These are phyloP conservation scores for Liolophura sinensis DNA, from an alignment of 1,140 invertebrate species.

Conservation along the genomic window DNA sequence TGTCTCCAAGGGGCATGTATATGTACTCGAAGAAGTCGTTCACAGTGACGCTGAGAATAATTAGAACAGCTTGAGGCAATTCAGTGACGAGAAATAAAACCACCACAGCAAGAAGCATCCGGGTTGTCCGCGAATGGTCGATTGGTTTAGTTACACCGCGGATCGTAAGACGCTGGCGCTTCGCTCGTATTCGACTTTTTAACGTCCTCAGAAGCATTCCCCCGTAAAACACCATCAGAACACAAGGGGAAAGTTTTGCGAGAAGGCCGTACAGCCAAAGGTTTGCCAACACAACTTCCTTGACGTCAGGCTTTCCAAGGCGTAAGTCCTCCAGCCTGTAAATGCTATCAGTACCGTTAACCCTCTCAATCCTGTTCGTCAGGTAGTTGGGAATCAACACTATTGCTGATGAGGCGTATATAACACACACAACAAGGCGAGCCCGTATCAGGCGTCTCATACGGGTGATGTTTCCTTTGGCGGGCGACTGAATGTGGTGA, in stretches of 20 bases:
- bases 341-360: constrained; percentile 12
- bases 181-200: constrained; percentile 37
- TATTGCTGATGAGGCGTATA: constrained; percentile 73
- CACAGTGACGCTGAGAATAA: constrained; percentile 50
- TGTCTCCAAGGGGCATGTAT: constrained; percentile 71
- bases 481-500: constrained; percentile 75
- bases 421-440: constrained; percentile 71
- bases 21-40: constrained; percentile 45
- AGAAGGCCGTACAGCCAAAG: constrained; percentile 43
- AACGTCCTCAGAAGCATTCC: constrained; percentile 53
- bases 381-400: constrained; percentile 76
- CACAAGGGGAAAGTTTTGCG: constrained; percentile 58
- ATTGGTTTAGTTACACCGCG: constrained; percentile 6
- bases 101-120: constrained; percentile 85
- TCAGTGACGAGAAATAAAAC: constrained; percentile 85
- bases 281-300: constrained; percentile 37
- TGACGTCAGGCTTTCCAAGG: constrained; percentile 22
- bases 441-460: constrained; percentile 64
- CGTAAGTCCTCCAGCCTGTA: constrained; percentile 30
- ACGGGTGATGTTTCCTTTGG: constrained; percentile 68
- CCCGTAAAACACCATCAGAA: constrained; percentile 58
- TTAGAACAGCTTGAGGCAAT: constrained; percentile 68
- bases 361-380: constrained; percentile 28
- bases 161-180: constrained; percentile 37
- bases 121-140: constrained; percentile 84